A percentile compares a stretch with the other conserved stretches of the same genome.
Conservation (phyloP, 2,888 invertebrate species). For the Stegana nigrithorax region DNA sequence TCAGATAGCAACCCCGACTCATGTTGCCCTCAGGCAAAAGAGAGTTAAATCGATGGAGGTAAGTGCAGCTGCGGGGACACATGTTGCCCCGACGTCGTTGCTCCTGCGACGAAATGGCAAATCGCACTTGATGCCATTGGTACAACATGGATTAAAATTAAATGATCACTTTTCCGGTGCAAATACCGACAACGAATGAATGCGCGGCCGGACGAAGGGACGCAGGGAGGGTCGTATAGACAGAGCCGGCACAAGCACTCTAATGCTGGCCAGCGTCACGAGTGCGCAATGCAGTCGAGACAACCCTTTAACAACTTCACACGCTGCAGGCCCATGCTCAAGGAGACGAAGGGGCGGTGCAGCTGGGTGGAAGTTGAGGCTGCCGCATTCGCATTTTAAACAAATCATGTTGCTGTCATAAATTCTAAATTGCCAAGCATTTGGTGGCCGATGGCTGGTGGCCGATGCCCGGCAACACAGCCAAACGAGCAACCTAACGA, state of each 20-base stretch:
- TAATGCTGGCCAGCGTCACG: not conserved
- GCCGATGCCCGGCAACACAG: constrained; percentile 26
- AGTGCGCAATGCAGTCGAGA: constrained; percentile 8
- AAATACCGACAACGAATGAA: constrained; percentile 45
- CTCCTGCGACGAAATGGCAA: constrained; percentile 8
- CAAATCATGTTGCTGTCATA: constrained; percentile 63
- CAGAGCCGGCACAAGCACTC: constrained; percentile 1
- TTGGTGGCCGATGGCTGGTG: too few relatives aligned
- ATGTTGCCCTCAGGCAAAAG: constrained; percentile 1
- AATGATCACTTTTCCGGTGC: constrained; percentile 54
- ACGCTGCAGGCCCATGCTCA: constrained; percentile 25
- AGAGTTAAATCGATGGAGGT: not conserved
- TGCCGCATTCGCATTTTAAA: constrained; percentile 38
- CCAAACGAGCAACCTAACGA: constrained; percentile 24
- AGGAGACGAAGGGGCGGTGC: not conserved
- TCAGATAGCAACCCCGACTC: constrained; percentile 5
- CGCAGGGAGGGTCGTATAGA: constrained; percentile 27
- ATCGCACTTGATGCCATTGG: constrained; percentile 19
- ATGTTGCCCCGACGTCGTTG: constrained; percentile 2
- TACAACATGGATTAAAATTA: constrained; percentile 55
- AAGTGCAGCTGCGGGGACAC: not conserved
- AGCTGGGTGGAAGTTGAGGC: not conserved
- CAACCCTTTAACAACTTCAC: constrained; percentile 37
- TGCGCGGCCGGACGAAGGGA: constrained; percentile 23
- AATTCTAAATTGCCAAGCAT: constrained; percentile 63